Conservation (phyloP, 1,140 invertebrate genomes). For the Drosophila murphyi region DNA sequence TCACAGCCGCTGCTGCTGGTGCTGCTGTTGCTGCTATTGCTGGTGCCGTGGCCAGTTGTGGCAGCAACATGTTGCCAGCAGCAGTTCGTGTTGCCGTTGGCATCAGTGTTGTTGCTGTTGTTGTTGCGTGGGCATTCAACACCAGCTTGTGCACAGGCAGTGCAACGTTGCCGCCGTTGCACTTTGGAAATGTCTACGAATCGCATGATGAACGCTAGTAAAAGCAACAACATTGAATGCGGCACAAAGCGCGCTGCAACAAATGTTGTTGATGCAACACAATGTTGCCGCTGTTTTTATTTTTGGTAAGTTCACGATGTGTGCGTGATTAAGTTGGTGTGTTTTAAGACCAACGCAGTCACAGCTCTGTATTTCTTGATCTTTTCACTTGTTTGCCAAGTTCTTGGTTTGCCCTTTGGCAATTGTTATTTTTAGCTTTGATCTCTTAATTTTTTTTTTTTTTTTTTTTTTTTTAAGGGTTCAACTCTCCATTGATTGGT, state of each 20-base stretch:
- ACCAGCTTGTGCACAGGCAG: conserved; percentile 57
- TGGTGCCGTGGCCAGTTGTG: background rate
- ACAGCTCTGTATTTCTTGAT: conserved; percentile 5
- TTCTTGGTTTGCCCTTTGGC: conserved; percentile 27
- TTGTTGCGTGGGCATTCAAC: conserved; percentile 51
- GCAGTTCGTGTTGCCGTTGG: conserved; percentile 53
- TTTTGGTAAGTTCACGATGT: conserved; percentile 50
- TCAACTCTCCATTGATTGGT: conserved; percentile 73
- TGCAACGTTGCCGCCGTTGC: conserved; percentile 61
- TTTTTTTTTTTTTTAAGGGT: conserved; percentile 59
- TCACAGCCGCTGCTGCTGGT: conserved; percentile 78
- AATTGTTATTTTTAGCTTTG: conserved; percentile 30
- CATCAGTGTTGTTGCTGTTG: conserved; percentile 36
- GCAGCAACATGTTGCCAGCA: conserved; percentile 74
- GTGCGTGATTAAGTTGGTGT: too few relatives aligned
- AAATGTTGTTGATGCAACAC: conserved; percentile 62
- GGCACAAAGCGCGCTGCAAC: conserved; percentile 45
- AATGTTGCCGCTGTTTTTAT: conserved; percentile 55
- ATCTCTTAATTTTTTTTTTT: background rate
- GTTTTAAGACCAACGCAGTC: conserved; percentile 70
- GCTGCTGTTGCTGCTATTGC: conserved; percentile 65
- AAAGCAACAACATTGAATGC: conserved; percentile 81
- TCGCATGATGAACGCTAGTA: conserved; percentile 81
- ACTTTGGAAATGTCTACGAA: conserved; percentile 84
- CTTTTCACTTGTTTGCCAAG: conserved; percentile 62